Evolutionary conservation across 2,888 invertebrate genomes (phyloP), one percentile per base, ranked within the genome.

Genomic region (Aspidiotus rigidus): DNA sequence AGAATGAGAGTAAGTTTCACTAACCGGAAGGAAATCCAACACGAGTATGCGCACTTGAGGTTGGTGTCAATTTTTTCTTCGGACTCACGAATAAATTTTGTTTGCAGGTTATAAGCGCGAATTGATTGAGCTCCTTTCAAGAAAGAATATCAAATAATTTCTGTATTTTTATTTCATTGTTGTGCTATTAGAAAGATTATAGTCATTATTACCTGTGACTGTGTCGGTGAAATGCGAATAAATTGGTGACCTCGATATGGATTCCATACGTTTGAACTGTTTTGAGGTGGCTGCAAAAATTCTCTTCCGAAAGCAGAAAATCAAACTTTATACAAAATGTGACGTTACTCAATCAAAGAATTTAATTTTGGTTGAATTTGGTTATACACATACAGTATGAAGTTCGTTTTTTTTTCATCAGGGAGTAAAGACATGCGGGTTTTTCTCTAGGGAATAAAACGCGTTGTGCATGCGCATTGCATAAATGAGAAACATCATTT

Each of bases 181-280:
- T 28, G 28, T 28, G 28, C 28, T 5, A 28, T 28, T 1, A 28
- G 28, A 28, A 5, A 28, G 1, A 16, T 13, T 13, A 2, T 7
- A 15, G 16, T 55, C 9, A 17, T 13, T 28, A 39, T 61, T 64
- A 73, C 81, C 81, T 3, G 90, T 89, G 63, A 98, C 87, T 57
- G 93, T 94, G 81, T 98, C 98, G 17, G 93, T 88, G 77, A 98
- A 96, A 80, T 96, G 96, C 10, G 95, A 94, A 80, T 94, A 98
- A 75, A 98, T 93, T 0, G 97, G 98, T 44, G 97, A 97, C 69
- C 95, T 84, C 1, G 93, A 92, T 0, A 95, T 87, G 0, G 95
- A 95, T 78, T 96, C 93, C 70, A 98, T 80, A 63, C 98, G 84
- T 80, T 96, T 96, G 74, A 98, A 79, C 78, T 98, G 97, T 28